These are phyloP conservation scores for Prunella himalayana DNA, from an alignment of 2,113 vertebrate species.

Conservation along the genomic window DNA sequence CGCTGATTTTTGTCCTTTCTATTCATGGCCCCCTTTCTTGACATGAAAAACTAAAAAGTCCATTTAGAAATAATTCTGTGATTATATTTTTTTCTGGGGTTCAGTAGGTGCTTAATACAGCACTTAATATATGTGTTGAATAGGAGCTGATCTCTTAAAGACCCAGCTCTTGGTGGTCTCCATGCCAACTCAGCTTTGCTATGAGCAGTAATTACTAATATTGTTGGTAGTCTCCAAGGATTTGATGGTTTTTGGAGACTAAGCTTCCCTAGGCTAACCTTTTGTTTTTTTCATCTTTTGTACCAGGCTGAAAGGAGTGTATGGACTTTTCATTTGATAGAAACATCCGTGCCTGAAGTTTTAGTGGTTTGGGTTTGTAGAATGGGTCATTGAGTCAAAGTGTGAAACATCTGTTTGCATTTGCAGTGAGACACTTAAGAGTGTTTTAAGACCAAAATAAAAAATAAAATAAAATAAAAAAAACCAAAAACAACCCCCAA, in stretches of 20 bases:
- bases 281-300: conserved; percentile 41
- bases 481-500: neutral
- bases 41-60: conserved; percentile 15
- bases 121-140: conserved; percentile 33
- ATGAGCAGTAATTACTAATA: conserved; percentile 41
- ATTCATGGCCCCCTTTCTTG: neutral
- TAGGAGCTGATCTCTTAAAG: conserved; percentile 24
- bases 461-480: neutral
- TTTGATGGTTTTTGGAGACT: conserved; percentile 16
- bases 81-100: conserved; percentile 7
- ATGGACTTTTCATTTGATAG: conserved; percentile 66
- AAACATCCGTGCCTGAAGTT: conserved; percentile 46
- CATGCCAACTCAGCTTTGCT: conserved; percentile 45
- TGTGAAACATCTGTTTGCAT: conserved; percentile 63
- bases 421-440: conserved; percentile 45
- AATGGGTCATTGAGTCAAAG: conserved; percentile 55
- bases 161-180: conserved; percentile 26
- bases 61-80: conserved; percentile 52
- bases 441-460: neutral
- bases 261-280: conserved; percentile 44
- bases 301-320: conserved; percentile 23
- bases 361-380: conserved; percentile 49
- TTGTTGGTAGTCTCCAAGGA: conserved; percentile 19
- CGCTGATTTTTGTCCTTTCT: conserved; percentile 25
- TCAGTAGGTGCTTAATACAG: conserved; percentile 42